phyloP scores from a whole-genome alignment of 1,140 invertebrate species.

The Lepidurus arcticus region DNA sequence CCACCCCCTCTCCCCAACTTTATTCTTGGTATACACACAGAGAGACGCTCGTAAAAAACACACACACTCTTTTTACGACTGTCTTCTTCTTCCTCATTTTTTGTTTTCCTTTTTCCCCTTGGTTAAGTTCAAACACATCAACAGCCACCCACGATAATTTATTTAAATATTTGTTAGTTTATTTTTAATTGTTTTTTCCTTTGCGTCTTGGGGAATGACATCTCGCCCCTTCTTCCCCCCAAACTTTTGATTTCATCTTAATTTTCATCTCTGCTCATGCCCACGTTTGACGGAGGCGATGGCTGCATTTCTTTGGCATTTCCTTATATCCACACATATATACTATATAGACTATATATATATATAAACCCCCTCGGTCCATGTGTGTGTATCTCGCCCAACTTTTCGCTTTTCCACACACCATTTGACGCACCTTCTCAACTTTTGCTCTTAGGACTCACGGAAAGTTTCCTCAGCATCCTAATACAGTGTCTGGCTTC shows the following conservation, averaged over 20 bases:
- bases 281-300: constrained; percentile 17
- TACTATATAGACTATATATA: not conserved
- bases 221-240: not conserved
- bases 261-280: constrained; percentile 5
- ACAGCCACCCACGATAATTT: no score
- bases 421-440: not conserved
- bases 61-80: no score
- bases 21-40: no score
- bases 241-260: not conserved
- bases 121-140: no score
- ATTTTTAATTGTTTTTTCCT: not conserved
- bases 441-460: not conserved
- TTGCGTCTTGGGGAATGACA: not conserved
- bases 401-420: not conserved
- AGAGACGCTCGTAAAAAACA: no score
- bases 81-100: no score
- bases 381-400: not conserved
- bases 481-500: no score
- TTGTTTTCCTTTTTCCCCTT: no score
- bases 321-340: constrained; percentile 8
- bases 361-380: not conserved
- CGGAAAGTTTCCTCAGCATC: not conserved
- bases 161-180: not conserved
- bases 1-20: no score
- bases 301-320: constrained; percentile 14